Evolutionary conservation across 2,888 invertebrate genomes (phyloP).

Genomic region (Mystacides longicornis): DNA sequence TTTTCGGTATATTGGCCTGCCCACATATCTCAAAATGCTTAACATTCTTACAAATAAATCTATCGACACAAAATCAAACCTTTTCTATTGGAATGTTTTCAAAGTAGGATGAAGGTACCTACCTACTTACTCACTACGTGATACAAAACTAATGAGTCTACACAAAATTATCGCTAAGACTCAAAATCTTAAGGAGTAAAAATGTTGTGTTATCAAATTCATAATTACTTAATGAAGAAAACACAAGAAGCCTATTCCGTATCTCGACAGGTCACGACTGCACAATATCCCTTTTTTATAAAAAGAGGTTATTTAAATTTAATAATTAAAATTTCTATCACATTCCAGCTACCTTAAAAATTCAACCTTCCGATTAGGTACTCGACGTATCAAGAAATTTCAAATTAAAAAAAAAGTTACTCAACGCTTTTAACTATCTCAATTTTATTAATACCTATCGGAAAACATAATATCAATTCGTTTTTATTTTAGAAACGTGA

Average conservation of each 20-base stretch:
- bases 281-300: neutral
- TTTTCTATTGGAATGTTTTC: too few relatives aligned
- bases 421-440: neutral
- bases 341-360: neutral
- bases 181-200: too few relatives aligned
- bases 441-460: neutral
- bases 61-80: too few relatives aligned
- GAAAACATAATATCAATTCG: neutral
- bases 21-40: too few relatives aligned
- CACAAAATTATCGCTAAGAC: too few relatives aligned
- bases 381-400: neutral
- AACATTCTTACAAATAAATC: too few relatives aligned
- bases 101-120: too few relatives aligned
- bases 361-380: neutral
- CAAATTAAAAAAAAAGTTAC: neutral
- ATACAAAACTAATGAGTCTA: too few relatives aligned
- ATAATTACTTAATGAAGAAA: too few relatives aligned
- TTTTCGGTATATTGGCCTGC: too few relatives aligned
- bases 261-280: neutral
- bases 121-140: too few relatives aligned
- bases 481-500: slow-evolving; percentile 1
- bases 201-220: too few relatives aligned
- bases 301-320: neutral
- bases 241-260: neutral
- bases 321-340: neutral